Evolutionary conservation across 2,888 invertebrate species (phyloP).

Genomic region (Pseudococcus longispinus): DNA sequence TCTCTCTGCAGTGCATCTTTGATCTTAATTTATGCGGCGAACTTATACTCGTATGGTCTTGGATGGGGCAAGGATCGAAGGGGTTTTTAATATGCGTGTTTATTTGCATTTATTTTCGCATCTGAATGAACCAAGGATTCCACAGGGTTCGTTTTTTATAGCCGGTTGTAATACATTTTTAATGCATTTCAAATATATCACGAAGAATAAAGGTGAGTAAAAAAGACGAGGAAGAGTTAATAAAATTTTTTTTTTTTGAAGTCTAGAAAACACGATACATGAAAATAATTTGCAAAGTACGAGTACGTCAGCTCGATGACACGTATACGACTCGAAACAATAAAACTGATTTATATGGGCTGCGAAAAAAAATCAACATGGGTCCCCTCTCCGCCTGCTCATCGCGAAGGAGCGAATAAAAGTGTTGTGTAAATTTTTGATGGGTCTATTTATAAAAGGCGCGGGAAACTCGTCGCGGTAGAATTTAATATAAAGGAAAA

Average conservation of each 20-base stretch:
- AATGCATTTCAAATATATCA: not conserved
- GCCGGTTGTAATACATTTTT: not conserved
- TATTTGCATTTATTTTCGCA: not conserved
- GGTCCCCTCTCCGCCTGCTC: too few species aligned
- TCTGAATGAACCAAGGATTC: not conserved
- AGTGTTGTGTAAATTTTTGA: not conserved
- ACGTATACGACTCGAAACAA: not conserved
- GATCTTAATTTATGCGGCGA: not conserved
- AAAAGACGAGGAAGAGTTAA: not conserved
- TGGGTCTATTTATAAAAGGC: not conserved
- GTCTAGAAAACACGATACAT: not conserved
- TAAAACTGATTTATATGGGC: constrained; percentile 13
- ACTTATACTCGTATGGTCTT: not conserved
- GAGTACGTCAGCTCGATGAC: not conserved
- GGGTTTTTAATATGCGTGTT: not conserved
- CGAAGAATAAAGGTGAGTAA: not conserved
- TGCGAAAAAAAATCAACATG: not conserved
- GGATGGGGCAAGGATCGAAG: not conserved
- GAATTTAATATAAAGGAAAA: constrained; percentile 21
- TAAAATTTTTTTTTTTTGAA: not conserved
- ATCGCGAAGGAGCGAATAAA: not conserved
- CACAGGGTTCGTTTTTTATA: not conserved
- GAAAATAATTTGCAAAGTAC: not conserved
- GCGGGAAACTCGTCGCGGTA: not conserved
- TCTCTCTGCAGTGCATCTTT: not conserved